Conservation (phyloP, 2,888 invertebrate genomes). For the Polyploca ridens region DNA sequence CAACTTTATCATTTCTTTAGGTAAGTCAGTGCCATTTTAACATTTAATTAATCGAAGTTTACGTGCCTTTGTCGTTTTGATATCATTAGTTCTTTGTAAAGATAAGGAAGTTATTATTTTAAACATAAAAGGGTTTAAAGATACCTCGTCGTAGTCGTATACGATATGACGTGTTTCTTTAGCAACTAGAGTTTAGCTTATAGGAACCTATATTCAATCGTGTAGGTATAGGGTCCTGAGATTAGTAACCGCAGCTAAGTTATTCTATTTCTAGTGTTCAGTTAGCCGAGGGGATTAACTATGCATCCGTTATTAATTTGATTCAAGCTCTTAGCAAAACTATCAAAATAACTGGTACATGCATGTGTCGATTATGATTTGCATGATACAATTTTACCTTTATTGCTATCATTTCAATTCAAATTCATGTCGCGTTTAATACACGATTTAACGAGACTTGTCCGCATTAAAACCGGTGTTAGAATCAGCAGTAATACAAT, state of each 20-base stretch:
- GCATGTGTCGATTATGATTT: background rate
- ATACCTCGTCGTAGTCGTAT: background rate
- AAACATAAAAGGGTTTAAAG: background rate
- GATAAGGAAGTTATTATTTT: background rate
- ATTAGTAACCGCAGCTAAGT: no score
- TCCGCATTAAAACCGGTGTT: slow-evolving; percentile 8
- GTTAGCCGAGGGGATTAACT: no score
- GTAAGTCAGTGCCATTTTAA: background rate
- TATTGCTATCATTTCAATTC: background rate
- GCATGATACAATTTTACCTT: background rate
- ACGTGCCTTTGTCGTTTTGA: background rate
- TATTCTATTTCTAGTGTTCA: no score
- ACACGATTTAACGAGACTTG: slow-evolving; percentile 1
- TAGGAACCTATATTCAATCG: background rate
- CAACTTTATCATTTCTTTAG: slow-evolving; percentile 2
- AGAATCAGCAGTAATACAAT: slow-evolving; percentile 12
- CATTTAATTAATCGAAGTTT: slow-evolving; percentile 2
- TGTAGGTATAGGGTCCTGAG: no score
- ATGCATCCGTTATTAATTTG: no score
- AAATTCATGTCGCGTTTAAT: background rate
- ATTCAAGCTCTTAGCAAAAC: background rate
- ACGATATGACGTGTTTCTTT: no score
- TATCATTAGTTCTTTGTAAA: background rate
- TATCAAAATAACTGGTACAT: background rate
- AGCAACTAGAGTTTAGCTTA: no score